Conservation (phyloP, 1,140 invertebrate species). For the Lamellibrachia luymesi region DNA sequence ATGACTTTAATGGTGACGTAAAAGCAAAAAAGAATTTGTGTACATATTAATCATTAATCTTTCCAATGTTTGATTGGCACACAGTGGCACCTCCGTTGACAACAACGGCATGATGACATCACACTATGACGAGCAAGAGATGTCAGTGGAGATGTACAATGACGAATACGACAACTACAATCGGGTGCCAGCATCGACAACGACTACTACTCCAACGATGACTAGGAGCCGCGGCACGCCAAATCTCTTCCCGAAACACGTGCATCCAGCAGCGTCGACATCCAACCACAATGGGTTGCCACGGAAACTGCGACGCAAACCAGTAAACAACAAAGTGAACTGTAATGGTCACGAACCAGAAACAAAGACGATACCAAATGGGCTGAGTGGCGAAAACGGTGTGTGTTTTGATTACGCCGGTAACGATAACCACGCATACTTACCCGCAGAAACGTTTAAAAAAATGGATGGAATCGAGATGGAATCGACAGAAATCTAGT, state of each 20-base stretch:
- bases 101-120: conserved; percentile 63
- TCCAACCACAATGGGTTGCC: neutral
- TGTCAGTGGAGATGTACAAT: conserved; percentile 24
- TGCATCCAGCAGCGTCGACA: neutral
- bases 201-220: neutral
- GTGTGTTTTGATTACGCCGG: neutral
- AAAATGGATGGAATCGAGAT: neutral
- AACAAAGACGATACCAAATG: neutral
- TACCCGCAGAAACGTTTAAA: neutral
- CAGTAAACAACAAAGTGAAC: neutral
- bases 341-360: neutral
- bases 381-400: neutral
- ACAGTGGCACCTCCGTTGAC: conserved; percentile 78
- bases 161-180: conserved; percentile 28
- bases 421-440: neutral
- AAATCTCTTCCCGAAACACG: neutral
- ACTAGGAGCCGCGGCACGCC: neutral
- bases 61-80: conserved; percentile 29
- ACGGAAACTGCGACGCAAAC: neutral
- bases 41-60: neutral
- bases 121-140: conserved; percentile 27
- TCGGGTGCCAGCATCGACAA: conserved; percentile 6
- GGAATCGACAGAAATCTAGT: neutral
- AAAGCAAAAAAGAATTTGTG: too few relatives aligned
- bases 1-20: too few relatives aligned